Base-by-base conservation (phyloP, 1,140 invertebrate genomes). In the Lordiphosa clarofinis region DNA sequence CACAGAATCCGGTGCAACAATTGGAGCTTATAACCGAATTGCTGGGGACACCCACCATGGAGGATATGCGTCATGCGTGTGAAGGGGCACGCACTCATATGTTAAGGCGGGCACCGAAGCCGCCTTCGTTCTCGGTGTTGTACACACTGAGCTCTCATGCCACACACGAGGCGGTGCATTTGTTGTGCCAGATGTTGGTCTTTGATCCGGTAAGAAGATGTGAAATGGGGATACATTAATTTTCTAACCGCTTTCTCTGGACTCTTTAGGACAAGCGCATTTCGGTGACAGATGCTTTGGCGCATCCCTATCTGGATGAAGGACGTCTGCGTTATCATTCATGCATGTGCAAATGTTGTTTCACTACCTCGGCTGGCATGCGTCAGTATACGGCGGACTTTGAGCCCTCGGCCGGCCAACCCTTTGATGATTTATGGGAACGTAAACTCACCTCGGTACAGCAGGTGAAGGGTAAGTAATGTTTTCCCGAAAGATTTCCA, bases 271-370 rank as follows among this genome's bases (percentile, higher is more conserved):
- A 97, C 76, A 98, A 98, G 90, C 92, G 98, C 86, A 97, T 99
- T 87, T 95, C 94, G 5, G 97, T 99, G 42, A 94, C 95, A 35
- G 96, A 99, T 89, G 98, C 98, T 4, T 91, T 99, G 64, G 94
- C 95, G 56, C 98, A 99, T 92, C 96, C 97, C 9, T 99, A 99
- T 90, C 91, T 99, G 55, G 97, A 99, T 87, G 98, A 99, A 90
- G 98, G 98, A 44, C 92, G 98, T 69, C 92, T 99, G 64, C 93
- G 98, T 75, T 99, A 99, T 91, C 98, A 99, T 90, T 99, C 98
- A 38, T 99, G 98, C 90, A 99, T 99, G 98, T 99, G 98, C 91
- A 95, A 95, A 84, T 99, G 98, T 90, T 99, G 98, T 91, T 96
- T 94, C 88, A 95, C 93, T 72, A 93, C 92, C 55, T 92, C 92